Conservation (phyloP, 2,113 vertebrate genomes). For the Felis catus region F.catus_Fca126_mat1.0 CM031419.1:154185501-154186000, state of each 20-base stretch:
- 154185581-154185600: background rate
- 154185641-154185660: constrained; percentile 53
- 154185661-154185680: constrained; percentile 63
- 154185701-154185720: constrained; percentile 42
- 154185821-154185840: background rate
- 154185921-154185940: background rate
- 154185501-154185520: background rate
- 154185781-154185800: constrained; percentile 17
- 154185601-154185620: background rate
- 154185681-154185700: constrained; percentile 64
- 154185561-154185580: background rate
- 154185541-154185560: constrained; percentile 22
- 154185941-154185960: constrained; percentile 2
- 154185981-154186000: background rate
- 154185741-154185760: constrained; percentile 61
- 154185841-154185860: background rate
- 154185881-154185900: constrained; percentile 40
- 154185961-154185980: constrained; percentile 26
- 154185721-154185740: constrained; percentile 42
- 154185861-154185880: background rate
- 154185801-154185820: background rate
- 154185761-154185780: constrained; percentile 26
- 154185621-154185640: constrained; percentile 29
- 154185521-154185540: background rate
- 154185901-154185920: background rate